phyloP scores from a whole-genome alignment of 2,797 vertebrate genomes.

The Darevskia mixta region DNA sequence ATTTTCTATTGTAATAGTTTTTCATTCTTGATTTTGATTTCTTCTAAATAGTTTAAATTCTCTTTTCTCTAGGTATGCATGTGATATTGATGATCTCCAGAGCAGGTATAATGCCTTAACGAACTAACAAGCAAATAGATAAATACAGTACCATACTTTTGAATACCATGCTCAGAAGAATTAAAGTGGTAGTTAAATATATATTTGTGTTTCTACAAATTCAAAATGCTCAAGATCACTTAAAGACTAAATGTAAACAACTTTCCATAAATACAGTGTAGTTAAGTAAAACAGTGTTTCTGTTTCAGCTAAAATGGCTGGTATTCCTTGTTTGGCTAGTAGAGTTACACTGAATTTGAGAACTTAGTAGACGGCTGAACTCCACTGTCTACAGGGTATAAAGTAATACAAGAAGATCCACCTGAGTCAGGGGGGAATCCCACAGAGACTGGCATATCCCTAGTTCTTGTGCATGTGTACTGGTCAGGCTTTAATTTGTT shows the following conservation, averaged over 20 bases:
- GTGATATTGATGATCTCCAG: constrained; percentile 69
- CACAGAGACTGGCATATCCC: not conserved
- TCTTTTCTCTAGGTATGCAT: constrained; percentile 65
- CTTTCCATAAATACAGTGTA: not conserved
- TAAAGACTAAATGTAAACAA: not conserved
- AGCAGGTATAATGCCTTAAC: constrained; percentile 67
- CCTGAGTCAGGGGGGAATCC: not conserved
- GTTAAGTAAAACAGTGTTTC: not conserved
- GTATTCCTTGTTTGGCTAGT: not conserved
- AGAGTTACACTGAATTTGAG: not conserved
- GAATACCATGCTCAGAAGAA: not conserved
- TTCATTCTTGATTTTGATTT: not conserved
- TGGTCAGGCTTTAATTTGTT: not conserved
- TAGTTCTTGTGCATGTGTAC: not conserved
- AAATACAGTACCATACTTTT: not conserved
- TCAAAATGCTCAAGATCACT: not conserved
- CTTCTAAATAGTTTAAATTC: constrained; percentile 36
- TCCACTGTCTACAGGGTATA: not conserved
- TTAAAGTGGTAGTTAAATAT: not conserved
- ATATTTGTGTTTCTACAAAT: not conserved
- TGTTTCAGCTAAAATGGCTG: not conserved
- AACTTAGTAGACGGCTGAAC: not conserved
- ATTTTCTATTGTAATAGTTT: not conserved
- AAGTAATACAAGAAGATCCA: not conserved
- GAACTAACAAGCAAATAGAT: not conserved